phyloP scores from a whole-genome alignment of 2,797 vertebrate species.

The Poliocrania exsul region DNA sequence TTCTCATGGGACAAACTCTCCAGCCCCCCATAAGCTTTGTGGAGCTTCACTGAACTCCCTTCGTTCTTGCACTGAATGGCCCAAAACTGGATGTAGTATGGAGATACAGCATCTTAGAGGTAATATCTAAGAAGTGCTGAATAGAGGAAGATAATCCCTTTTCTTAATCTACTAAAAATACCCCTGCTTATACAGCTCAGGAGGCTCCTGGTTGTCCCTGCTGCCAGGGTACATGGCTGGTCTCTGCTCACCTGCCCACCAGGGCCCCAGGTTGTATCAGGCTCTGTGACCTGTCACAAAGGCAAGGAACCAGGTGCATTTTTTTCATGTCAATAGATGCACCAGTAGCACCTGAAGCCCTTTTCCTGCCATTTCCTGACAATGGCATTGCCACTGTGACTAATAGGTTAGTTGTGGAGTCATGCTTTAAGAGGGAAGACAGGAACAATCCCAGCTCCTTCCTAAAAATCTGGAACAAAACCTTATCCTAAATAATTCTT shows the following conservation, averaged over 20 bases:
- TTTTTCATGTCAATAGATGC: background rate
- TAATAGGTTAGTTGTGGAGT: background rate
- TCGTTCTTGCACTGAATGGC: background rate
- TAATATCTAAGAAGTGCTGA: background rate
- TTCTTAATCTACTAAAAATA: background rate
- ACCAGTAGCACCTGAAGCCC: background rate
- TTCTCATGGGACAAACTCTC: background rate
- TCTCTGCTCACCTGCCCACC: background rate
- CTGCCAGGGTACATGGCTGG: background rate
- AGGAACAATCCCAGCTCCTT: background rate
- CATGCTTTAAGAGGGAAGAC: background rate
- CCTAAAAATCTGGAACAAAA: background rate
- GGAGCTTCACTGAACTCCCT: background rate
- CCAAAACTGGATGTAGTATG: background rate
- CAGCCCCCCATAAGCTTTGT: background rate
- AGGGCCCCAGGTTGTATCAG: background rate
- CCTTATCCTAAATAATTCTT: background rate
- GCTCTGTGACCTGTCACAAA: background rate
- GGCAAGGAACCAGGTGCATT: background rate
- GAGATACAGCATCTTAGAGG: background rate
- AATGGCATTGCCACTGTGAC: background rate
- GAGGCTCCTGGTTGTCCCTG: background rate
- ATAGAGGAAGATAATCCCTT: background rate
- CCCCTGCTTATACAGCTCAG: background rate
- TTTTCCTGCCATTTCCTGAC: background rate